Evolutionary conservation across 2,888 invertebrate genomes (phyloP), one percentile per base, ranked within the genome.

Genomic region (Eumacrocentrus americanus): DNA sequence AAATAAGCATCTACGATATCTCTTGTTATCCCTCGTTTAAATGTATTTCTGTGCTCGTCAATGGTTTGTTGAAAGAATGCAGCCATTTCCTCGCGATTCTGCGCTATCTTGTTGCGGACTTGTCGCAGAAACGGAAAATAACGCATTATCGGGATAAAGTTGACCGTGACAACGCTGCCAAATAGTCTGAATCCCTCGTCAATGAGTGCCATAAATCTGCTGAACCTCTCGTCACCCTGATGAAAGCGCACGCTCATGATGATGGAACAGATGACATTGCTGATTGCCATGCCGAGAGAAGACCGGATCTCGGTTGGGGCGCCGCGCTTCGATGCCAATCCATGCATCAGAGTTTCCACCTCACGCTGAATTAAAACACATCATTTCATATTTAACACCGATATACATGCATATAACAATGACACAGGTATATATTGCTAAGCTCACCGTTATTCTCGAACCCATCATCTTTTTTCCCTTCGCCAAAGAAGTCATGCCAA

Each of bases 121-220:
- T 81, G 79, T 61, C 81, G 82, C 29, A 85, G 76, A 34, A 83
- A 83, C 0, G 88, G 88, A 46, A 88, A 71, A 68, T 85, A 86
- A 61, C 88, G 87, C 74, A 94, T 86, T 1, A 90, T 84, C 2
- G 95, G 94, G 65, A 95, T 87, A 75, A 93, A 94, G 79, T 93
- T 92, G 55, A 92, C 90, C 5, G 90, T 89, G 68, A 89, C 90
- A 42, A 94, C 87, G 72, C 91, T 88, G 7, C 93, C 92, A 74
- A 95, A 94, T 0, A 95, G 84, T 58, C 88, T 85, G 87, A 95
- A 95, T 25, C 95, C 95, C 82, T 95, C 95, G 74, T 94, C 94
- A 72, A 95, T 93, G n/a, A 94, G 84, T 66, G 85, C 83, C 85
- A 92, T 93, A 73, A 94, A 91, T 58, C 92, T 85, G 53, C 86